Evolutionary conservation across 2,797 vertebrate species (phyloP), one percentile per base, ranked within the genome.

Genomic region (Petrocephalus sullivani): DNA sequence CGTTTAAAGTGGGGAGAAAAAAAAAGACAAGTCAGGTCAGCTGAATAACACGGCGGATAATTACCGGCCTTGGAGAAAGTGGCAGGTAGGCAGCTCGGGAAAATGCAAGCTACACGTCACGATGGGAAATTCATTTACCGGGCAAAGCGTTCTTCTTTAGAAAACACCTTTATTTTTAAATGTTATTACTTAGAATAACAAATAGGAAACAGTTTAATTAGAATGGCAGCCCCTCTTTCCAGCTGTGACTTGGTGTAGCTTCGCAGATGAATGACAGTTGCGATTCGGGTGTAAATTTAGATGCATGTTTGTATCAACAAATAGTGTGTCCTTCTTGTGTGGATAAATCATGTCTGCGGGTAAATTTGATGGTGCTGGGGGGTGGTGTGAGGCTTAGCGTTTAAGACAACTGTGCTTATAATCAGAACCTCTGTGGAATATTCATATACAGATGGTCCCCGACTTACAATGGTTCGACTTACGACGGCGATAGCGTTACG

Each of bases 131-230:
- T 86, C 23, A 86, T 86, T 86, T 86, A 60, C 84, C 10, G 53
- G 14, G 14, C 54, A 37, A 58, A 19, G 28, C 12, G 28, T 60
- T 33, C 21, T 19, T 33, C 82, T 85, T 85, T 54, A 16, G 21
- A 85, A 54, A 28, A 85, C n/a, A 14, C 3, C 8, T 85, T 54
- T 56, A 85, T 85, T 86, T 86, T 86, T 60, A n/a, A 60, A 41
- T 56, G 16, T 46, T 60, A 86, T 19, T 10, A n/a, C 84, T 46
- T 37, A 46, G 46, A 78, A 46, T n/a, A 46, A 60, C 56, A 60
- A 85, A 46, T 54, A 37, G n/a, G 51, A 83, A 51, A 28, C 49
- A 54, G 81, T 83, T 46, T 51, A 14, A 51, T 54, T 21, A 83
- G 46, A 83, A 54, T 4, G 81, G 71, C 71, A 78, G 2, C 16